Conservation (phyloP, 2,797 vertebrate species). For the Xenopus petersii region DNA sequence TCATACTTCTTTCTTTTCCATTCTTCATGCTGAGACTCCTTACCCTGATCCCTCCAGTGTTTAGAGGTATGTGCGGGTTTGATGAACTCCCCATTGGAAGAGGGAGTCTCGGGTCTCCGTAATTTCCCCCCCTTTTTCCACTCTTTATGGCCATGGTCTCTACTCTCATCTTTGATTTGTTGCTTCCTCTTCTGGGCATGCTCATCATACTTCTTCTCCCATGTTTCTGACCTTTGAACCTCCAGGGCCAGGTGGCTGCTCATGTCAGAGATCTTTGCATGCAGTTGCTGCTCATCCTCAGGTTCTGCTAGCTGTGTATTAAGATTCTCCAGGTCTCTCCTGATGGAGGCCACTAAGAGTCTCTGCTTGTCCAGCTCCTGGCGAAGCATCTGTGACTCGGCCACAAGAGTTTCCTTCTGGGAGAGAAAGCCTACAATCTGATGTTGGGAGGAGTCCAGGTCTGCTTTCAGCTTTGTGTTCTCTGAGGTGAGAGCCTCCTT, state of each 20-base stretch:
- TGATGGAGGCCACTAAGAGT: slow-evolving; percentile 44
- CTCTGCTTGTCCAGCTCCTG: slow-evolving; percentile 29
- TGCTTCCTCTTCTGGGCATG: slow-evolving; percentile 22
- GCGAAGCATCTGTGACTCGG: background rate
- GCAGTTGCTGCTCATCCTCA: slow-evolving; percentile 34
- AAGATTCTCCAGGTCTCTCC: slow-evolving; percentile 52
- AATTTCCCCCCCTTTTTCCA: slow-evolving; percentile 13
- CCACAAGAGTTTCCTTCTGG: slow-evolving; percentile 48
- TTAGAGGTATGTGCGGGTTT: slow-evolving; percentile 56
- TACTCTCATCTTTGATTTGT: background rate
- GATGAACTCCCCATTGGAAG: slow-evolving; percentile 11
- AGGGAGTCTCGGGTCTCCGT: background rate
- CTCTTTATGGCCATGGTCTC: slow-evolving; percentile 14
- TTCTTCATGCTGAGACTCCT: too few species aligned
- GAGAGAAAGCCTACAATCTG: slow-evolving; percentile 40
- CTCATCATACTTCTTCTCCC: background rate
- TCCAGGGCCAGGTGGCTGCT: slow-evolving; percentile 59
- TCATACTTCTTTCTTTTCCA: slow-evolving; percentile 29
- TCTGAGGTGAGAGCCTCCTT: slow-evolving; percentile 6
- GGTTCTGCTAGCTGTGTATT: background rate
- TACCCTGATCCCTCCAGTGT: background rate
- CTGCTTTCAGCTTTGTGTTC: slow-evolving; percentile 25
- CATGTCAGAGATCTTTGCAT: slow-evolving; percentile 45
- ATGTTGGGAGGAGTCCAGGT: fast-evolving
- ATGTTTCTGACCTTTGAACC: slow-evolving; percentile 40